Evolutionary conservation across 2,888 invertebrate genomes (phyloP).

Genomic region (Crossocerus cetratus): DNA sequence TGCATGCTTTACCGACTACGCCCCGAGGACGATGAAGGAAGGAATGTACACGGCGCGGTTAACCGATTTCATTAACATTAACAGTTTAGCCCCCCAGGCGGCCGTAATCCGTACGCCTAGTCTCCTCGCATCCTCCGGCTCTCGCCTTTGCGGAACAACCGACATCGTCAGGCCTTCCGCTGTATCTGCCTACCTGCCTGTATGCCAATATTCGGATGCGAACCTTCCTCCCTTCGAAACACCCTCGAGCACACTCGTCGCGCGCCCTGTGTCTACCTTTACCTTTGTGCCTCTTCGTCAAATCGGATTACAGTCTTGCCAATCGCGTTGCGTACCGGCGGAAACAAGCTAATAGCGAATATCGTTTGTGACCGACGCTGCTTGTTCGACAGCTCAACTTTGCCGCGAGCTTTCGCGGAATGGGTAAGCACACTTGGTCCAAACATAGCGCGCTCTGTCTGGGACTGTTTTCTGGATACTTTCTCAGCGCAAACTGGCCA

Average conservation of each 20-base stretch:
- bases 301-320: constrained; percentile 49
- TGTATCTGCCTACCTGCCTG: too few relatives aligned
- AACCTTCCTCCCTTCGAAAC: too few relatives aligned
- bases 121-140: not conserved
- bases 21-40: not conserved
- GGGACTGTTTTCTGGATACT: too few relatives aligned
- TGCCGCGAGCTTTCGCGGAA: too few relatives aligned
- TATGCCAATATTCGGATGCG: too few relatives aligned
- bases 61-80: constrained; percentile 39
- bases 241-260: not conserved
- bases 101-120: constrained; percentile 25
- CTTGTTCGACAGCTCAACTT: too few relatives aligned
- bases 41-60: constrained; percentile 13
- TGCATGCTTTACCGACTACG: constrained; percentile 24
- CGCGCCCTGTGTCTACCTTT: constrained; percentile 25
- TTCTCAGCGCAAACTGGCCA: too few relatives aligned
- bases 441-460: too few relatives aligned
- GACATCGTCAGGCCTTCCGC: too few relatives aligned
- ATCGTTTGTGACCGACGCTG: not conserved
- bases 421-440: too few relatives aligned
- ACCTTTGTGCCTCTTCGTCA: constrained; percentile 42
- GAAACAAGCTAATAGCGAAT: constrained; percentile 44
- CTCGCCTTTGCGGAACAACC: too few relatives aligned
- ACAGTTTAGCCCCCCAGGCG: constrained; percentile 24
- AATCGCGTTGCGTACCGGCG: constrained; percentile 31